Evolutionary conservation across 2,888 invertebrate species (phyloP).

Genomic region (Apoda limacodes): DNA sequence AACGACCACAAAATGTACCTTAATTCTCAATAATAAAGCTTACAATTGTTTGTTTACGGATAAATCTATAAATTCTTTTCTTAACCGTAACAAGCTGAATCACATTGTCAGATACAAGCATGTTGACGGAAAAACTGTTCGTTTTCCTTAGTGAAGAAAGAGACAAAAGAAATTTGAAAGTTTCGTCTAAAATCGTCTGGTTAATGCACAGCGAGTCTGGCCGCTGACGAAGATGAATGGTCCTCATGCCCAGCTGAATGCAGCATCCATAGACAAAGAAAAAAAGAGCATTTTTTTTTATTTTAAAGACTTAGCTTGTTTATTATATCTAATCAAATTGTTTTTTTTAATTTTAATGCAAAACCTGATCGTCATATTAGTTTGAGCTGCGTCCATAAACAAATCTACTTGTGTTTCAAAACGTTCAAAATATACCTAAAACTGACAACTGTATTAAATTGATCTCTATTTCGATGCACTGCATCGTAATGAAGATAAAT

Average conservation of each 20-base stretch:
- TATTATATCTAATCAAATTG: no score
- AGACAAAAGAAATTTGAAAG: slow-evolving; percentile 30
- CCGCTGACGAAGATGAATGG: slow-evolving; percentile 61
- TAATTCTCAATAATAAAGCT: slow-evolving; percentile 21
- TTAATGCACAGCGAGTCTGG: slow-evolving; percentile 52
- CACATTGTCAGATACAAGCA: slow-evolving; percentile 44
- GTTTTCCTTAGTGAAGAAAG: slow-evolving; percentile 29
- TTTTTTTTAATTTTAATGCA: no score
- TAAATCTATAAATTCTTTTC: slow-evolving; percentile 20
- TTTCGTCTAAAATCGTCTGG: slow-evolving; percentile 34
- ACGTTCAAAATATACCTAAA: no score
- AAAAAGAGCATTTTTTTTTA: slow-evolving; percentile 14
- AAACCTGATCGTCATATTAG: no score
- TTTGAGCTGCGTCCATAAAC: no score
- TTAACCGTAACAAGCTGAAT: slow-evolving; percentile 36
- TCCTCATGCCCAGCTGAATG: slow-evolving; percentile 43
- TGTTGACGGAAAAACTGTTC: slow-evolving; percentile 26
- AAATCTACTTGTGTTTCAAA: no score
- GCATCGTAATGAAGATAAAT: no score
- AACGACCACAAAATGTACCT: no score
- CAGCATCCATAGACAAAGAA: slow-evolving; percentile 36
- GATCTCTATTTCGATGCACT: no score
- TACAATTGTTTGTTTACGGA: no score
- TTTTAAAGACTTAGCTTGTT: no score
- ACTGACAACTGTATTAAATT: no score